A percentile compares a stretch with the other conserved stretches of the same genome.
These are phyloP conservation scores for Phylloscopus trochiloides DNA, from an alignment of 2,113 vertebrate species.

Conservation along the genomic window DNA sequence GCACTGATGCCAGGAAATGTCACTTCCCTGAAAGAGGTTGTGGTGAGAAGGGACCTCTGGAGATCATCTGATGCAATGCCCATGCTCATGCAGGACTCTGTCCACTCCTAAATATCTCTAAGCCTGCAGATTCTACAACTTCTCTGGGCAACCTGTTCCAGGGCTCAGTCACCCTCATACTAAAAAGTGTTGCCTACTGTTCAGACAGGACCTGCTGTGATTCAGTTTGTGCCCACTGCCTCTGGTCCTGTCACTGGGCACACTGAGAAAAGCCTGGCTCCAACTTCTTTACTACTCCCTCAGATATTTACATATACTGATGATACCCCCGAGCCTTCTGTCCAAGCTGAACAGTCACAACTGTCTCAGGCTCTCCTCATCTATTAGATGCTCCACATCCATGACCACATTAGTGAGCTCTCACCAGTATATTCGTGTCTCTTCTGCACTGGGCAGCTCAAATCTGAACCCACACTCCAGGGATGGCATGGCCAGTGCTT, in stretches of 20 bases:
- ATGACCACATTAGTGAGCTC: not conserved
- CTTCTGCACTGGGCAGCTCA: not conserved
- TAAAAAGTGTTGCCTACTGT: not conserved
- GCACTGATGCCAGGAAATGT: not conserved
- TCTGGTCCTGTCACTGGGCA: not conserved
- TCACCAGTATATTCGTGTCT: not conserved
- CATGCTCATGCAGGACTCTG: not conserved
- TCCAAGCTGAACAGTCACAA: not conserved
- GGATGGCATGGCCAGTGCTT: not conserved
- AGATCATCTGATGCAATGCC: rapidly evolving
- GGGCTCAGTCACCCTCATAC: not conserved
- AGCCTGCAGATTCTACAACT: not conserved
- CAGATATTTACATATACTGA: not conserved
- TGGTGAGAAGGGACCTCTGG: not conserved
- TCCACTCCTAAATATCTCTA: not conserved
- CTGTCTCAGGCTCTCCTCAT: not conserved
- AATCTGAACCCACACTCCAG: not conserved
- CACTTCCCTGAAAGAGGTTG: not conserved
- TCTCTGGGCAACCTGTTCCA: not conserved
- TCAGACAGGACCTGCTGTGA: not conserved
- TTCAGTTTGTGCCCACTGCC: not conserved
- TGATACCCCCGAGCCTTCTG: rapidly evolving
- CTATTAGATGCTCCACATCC: not conserved
- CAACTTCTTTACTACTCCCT: not conserved
- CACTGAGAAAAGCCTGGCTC: not conserved